A percentile compares a stretch with the other conserved stretches of the same genome.
Evolutionary conservation across 1,140 invertebrate species (phyloP).

Genomic region (Eubasilissa regina): DNA sequence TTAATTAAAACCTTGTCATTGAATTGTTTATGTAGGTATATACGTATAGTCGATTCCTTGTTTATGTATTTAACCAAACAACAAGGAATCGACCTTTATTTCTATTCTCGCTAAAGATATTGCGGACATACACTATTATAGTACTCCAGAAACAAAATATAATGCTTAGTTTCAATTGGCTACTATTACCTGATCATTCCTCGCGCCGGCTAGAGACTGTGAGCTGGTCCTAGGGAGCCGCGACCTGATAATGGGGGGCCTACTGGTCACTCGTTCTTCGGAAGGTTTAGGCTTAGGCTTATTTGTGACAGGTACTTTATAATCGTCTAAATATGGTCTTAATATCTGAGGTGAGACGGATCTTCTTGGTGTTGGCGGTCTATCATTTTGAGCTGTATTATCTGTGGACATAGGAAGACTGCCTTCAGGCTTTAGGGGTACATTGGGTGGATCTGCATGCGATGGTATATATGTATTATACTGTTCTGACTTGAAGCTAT

Average conservation of each 20-base stretch:
- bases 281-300: slow-evolving; percentile 13
- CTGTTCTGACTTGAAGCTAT: slow-evolving; percentile 26
- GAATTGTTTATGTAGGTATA: no score
- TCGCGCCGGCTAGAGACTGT: neutral
- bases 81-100: no score
- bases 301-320: neutral
- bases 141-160: no score
- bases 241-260: slow-evolving; percentile 27
- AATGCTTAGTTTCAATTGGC: no score
- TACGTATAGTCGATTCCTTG: no score
- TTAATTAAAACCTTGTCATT: no score
- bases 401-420: slow-evolving; percentile 59
- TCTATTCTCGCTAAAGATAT: no score
- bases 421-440: slow-evolving; percentile 52
- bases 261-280: slow-evolving; percentile 30
- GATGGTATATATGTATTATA: slow-evolving; percentile 23
- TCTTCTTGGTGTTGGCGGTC: slow-evolving; percentile 48
- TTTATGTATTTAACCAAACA: no score
- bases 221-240: slow-evolving; percentile 28
- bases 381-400: slow-evolving; percentile 43
- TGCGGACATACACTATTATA: no score
- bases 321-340: slow-evolving; percentile 42
- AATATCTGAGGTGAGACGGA: slow-evolving; percentile 29
- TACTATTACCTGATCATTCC: slow-evolving; percentile 17
- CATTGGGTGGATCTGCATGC: slow-evolving; percentile 29